These are phyloP conservation scores for Drosophila serrata DNA, from an alignment of 1,140 invertebrate genomes.

Conservation along the genomic window DNA sequence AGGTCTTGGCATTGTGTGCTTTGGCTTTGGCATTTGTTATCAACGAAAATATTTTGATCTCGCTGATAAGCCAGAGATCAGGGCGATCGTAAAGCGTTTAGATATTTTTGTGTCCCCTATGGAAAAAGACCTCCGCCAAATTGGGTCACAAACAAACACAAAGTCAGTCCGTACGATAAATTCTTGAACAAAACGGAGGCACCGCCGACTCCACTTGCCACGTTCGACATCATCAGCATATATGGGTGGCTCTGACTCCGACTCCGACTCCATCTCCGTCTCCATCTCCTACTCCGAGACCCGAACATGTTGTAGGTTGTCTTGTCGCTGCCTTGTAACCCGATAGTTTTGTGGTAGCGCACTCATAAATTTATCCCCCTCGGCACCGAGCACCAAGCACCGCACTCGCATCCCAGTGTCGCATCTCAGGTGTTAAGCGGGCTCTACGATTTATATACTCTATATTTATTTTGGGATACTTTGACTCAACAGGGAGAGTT, in stretches of 20 bases:
- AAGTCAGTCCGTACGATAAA: conserved; percentile 44
- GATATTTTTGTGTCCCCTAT: conserved; percentile 5
- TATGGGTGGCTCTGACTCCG: conserved; percentile 54
- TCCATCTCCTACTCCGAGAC: conserved; percentile 16
- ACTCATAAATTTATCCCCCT: conserved; percentile 74
- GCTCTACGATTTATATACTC: conserved; percentile 39
- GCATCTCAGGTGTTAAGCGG: conserved; percentile 79
- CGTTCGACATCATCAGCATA: conserved; percentile 71
- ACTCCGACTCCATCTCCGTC: background rate
- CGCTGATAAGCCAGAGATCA: conserved; percentile 53
- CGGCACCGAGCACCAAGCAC: conserved; percentile 22
- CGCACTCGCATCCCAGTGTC: conserved; percentile 23
- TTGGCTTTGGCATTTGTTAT: conserved; percentile 71
- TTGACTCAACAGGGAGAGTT: background rate
- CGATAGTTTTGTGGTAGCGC: conserved; percentile 82
- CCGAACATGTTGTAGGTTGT: conserved; percentile 81
- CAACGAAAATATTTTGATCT: conserved; percentile 60
- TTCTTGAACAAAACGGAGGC: conserved; percentile 67
- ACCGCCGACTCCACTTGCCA: conserved; percentile 53
- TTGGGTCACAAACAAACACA: conserved; percentile 57
- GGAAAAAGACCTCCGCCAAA: conserved; percentile 56
- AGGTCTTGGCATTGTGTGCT: conserved; percentile 61
- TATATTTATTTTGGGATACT: conserved; percentile 14
- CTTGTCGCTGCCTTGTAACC: conserved; percentile 80
- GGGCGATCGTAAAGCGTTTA: conserved; percentile 49